Evolutionary conservation across 2,113 vertebrate genomes (phyloP), one percentile per base, ranked within the genome.

Genomic region (Chionodraco myersi): DNA sequence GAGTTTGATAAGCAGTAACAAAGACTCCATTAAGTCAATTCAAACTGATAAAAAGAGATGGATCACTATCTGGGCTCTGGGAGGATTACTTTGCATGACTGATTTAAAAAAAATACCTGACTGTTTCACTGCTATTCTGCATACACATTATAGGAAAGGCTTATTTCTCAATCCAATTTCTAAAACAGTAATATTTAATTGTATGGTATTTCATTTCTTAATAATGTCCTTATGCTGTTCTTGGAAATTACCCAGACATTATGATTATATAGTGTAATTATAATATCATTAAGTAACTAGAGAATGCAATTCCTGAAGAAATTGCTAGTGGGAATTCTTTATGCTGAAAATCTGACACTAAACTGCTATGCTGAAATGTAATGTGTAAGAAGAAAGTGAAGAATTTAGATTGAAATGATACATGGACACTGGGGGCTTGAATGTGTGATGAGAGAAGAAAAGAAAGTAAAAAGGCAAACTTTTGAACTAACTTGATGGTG

Each of bases 21-120:
- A 79, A 76, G 59, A 48, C 58, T 89, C 73, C 15, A 60, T 89
- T 79, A 79, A 61, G 54, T 9, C 67, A 44, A 75, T 69, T 83
- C 4, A 81, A 48, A 61, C 23, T 69, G 57, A 74, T 57, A 16
- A 61, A 73, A 41, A 59, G 47, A 75, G 57, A 68, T 53, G 41
- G 49, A 72, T 79, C 64, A 18, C 61, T 59, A 16, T 49, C 54
- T 9, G 45, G 63, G 75, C 11, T 60, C 2, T 52, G 41, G 45
- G 65, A 54, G 36, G 36, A 66, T 56, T 47, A 44, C 36, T 5
- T 2, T 14, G 15, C 14, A 44, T 21, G 54, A 54, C 59, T 41
- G n/a, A n/a, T 77, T 30, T 52, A n/a, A 1, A 41, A 6, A 41
- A 41, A 41, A 26, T 51, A 59, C 18, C 62, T 48, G n/a, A 4